A percentile compares a stretch with the other conserved stretches of the same genome.
Evolutionary conservation across 2,888 invertebrate species (phyloP).

Genomic region (Tetropium fuscum): DNA sequence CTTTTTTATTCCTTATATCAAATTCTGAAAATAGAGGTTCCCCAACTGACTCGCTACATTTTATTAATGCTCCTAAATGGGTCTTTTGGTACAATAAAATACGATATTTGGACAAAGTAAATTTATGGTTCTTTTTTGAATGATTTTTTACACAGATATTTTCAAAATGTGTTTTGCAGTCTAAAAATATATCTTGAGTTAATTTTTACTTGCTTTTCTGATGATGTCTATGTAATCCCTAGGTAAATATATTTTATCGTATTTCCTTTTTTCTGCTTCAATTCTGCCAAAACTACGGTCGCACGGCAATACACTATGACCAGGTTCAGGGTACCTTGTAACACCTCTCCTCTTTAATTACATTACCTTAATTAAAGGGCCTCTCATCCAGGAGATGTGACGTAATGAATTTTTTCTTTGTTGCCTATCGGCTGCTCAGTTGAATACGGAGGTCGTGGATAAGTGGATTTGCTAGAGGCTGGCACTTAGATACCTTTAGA

Average conservation of each 20-base stretch:
- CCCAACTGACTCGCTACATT: conserved; percentile 19
- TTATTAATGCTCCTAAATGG: conserved; percentile 9
- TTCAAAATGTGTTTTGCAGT: conserved; percentile 13
- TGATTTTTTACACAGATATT: conserved; percentile 20
- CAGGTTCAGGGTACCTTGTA: conserved; percentile 18
- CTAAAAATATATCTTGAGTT: conserved; percentile 23
- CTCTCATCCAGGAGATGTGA: no score
- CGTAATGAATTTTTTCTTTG: no score
- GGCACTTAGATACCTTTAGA: no score
- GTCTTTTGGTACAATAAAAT: conserved; percentile 10
- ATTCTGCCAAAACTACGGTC: conserved; percentile 26
- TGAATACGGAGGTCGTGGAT: no score
- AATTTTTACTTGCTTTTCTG: conserved; percentile 20
- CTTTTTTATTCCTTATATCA: conserved; percentile 2
- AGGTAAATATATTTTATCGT: conserved; percentile 17
- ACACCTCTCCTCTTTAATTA: no score
- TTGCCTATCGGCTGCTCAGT: no score
- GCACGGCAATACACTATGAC: conserved; percentile 14
- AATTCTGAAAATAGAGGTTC: conserved; percentile 6
- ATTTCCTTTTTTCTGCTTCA: conserved; percentile 21
- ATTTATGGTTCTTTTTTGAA: conserved; percentile 24
- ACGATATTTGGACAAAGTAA: conserved; percentile 26
- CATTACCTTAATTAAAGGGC: no score
- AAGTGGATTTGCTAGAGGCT: no score
- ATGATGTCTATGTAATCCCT: conserved; percentile 24